Evolutionary conservation across 2,113 vertebrate genomes (phyloP), one percentile per base, ranked within the genome.

Genomic region (Lagopus muta): DNA sequence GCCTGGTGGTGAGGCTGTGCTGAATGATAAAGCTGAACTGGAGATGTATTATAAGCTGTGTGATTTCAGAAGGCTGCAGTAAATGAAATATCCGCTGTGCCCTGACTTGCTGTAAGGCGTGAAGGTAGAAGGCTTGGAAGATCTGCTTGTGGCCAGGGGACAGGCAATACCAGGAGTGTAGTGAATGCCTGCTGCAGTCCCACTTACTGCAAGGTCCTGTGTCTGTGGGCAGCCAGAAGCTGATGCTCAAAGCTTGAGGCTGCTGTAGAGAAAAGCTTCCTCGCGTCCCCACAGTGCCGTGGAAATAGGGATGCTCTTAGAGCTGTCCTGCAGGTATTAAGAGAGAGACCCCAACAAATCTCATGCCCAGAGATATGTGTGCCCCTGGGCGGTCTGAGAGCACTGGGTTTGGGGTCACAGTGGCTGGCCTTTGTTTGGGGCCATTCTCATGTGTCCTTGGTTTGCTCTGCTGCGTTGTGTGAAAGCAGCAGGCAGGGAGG

Each of bases 321-420:
- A 27, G 25, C 24, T 27, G 45, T 19, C 9, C 24, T 48, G 22
- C 32, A 28, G n/a, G 34, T 52, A 13, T 21, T 28, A 36, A 50
- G 25, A 38, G 25, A 27, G 5, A 36, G 18, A 32, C 38, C 66
- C 32, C 48, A 60, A 25, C 24, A 86, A 72, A 6, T 12, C 48
- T 38, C 0, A 1, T 50, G 66, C 28, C 42, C 45, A 32, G 55
- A 86, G 58, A 14, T 0, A 15, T 1, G 1, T 0, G 2, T 32
- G n/a, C 27, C 21, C 57, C 43, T 38, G 36, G 36, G 2, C 30
- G 61, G 4, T 0, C 15, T 20, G 6, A 34, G 28, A 32, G 64
- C 76, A 8, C 25, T 54, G 76, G 79, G 16, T 78, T 24, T 50
- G 7, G 17, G 18, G 62, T 18, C 61, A 34, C 66, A 15, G 25